Percentiles rank a stretch among this genome's conserved stretches.
phyloP scores from a whole-genome alignment of 2,113 vertebrate genomes.

The Clarias batrachus region DNA sequence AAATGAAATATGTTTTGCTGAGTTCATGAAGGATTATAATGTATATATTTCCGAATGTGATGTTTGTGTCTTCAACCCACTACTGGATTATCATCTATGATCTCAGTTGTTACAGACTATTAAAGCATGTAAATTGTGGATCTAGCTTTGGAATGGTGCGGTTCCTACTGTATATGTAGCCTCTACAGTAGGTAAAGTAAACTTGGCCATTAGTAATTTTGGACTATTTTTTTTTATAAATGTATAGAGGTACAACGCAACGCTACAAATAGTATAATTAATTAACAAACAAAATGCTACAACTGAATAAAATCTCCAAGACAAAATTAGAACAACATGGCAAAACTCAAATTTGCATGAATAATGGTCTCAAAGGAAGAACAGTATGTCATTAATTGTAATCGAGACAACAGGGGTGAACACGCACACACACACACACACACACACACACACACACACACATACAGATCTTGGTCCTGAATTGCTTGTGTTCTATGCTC shows the following conservation, averaged over 20 bases:
- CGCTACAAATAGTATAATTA: too few relatives aligned
- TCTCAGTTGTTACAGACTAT: not conserved
- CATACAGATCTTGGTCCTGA: not conserved
- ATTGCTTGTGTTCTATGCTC: not conserved
- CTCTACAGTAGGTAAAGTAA: not conserved
- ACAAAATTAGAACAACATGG: not conserved
- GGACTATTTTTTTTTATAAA: not conserved
- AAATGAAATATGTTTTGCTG: not conserved
- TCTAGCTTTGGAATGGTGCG: not conserved
- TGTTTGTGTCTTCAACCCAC: not conserved
- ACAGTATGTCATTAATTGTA: not conserved
- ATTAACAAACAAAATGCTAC: not conserved
- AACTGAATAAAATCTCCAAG: not conserved
- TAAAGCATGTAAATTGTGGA: not conserved
- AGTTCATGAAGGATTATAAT: not conserved
- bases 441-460: not conserved
- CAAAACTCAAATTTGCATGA: not conserved
- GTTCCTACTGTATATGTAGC: not conserved
- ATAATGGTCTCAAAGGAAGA: not conserved
- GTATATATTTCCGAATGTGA: not conserved
- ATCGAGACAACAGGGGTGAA: not conserved
- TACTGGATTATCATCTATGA: not conserved
- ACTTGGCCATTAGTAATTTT: too few relatives aligned
- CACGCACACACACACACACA: not conserved
- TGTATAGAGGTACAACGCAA: not conserved